These are phyloP conservation scores for Apotomis capreana DNA, from an alignment of 2,888 invertebrate species.

Conservation along the genomic window DNA sequence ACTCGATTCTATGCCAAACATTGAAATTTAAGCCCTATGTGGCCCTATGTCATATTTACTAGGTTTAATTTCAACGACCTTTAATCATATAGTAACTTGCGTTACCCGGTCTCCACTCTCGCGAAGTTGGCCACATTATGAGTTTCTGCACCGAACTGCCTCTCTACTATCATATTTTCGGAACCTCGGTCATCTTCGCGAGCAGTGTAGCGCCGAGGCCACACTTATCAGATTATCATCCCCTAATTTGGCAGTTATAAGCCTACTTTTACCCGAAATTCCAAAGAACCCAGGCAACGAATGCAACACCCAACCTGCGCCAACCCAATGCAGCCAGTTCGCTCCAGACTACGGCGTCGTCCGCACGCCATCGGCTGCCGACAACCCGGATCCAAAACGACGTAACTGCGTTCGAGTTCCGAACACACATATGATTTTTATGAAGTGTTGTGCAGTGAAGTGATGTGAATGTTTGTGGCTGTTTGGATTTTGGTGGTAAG, in stretches of 20 bases:
- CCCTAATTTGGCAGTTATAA: neutral
- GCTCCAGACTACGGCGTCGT: neutral
- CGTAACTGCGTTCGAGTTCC: neutral
- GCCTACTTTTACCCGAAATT: neutral
- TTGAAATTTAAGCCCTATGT: no score
- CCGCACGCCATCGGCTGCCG: constrained; percentile 1
- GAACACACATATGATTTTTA: neutral
- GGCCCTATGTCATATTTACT: no score
- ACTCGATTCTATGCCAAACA: no score
- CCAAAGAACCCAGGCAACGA: constrained; percentile 5
- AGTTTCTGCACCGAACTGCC: no score
- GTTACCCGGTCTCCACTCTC: no score
- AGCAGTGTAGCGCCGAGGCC: no score
- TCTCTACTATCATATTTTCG: no score
- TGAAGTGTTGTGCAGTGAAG: constrained; percentile 16
- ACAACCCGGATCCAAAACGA: neutral
- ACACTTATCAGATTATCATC: no score
- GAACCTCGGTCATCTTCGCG: no score
- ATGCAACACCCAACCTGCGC: constrained; percentile 6
- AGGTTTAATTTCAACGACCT: no score
- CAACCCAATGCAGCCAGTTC: neutral
- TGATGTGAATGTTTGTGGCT: constrained; percentile 11
- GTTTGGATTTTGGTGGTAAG: constrained; percentile 3
- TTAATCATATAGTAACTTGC: no score
- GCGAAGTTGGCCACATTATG: no score